These are phyloP conservation scores for Melitaea athalia DNA, from an alignment of 2,888 invertebrate genomes.

Conservation along the genomic window DNA sequence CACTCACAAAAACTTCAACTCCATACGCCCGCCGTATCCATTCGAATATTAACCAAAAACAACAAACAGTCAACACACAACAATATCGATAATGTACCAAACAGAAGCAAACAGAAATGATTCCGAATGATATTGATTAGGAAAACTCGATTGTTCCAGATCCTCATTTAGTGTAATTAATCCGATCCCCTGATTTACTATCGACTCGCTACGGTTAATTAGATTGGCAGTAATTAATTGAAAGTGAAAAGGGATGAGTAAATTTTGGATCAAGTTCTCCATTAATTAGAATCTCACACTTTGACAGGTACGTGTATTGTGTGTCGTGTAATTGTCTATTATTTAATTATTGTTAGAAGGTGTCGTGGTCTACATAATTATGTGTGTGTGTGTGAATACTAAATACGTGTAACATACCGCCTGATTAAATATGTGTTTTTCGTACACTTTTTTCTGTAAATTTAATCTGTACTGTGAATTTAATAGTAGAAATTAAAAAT, in stretches of 20 bases:
- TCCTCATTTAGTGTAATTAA: slow-evolving; percentile 49
- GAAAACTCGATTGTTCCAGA: slow-evolving; percentile 42
- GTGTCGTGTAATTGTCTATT: not conserved
- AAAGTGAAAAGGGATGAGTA: slow-evolving; percentile 36
- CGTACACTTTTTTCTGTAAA: too few relatives aligned
- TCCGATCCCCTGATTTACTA: slow-evolving; percentile 45
- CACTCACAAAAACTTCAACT: not conserved
- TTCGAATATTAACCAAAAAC: not conserved
- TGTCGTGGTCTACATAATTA: not conserved
- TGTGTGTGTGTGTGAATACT: not conserved
- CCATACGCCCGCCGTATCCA: not conserved
- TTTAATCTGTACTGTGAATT: too few relatives aligned
- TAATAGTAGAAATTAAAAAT: too few relatives aligned
- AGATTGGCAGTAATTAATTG: slow-evolving; percentile 41
- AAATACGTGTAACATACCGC: not conserved
- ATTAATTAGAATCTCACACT: slow-evolving; percentile 26
- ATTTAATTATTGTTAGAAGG: not conserved
- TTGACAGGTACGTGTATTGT: slow-evolving; percentile 17
- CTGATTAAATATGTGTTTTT: too few relatives aligned
- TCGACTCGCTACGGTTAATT: slow-evolving; percentile 40
- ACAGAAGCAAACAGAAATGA: not conserved
- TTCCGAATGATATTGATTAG: slow-evolving; percentile 49
- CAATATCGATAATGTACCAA: slow-evolving; percentile 41
- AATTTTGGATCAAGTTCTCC: slow-evolving; percentile 30
- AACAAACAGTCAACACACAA: not conserved